Percentiles rank a stretch among this genome's conserved stretches.
phyloP scores from a whole-genome alignment of 2,113 vertebrate species.

The Podilymbus podiceps region DNA sequence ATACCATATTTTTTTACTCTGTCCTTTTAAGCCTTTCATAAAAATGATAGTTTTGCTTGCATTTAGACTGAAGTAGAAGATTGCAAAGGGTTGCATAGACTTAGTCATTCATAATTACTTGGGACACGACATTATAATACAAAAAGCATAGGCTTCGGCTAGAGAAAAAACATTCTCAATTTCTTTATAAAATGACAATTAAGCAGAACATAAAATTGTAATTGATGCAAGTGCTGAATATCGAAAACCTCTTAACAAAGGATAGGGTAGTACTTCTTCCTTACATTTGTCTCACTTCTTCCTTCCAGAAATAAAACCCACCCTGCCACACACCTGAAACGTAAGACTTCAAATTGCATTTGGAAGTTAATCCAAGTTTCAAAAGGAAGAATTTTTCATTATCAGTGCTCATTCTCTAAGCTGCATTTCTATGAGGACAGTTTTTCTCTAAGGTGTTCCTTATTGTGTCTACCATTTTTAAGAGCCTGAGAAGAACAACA shows the following conservation, averaged over 20 bases:
- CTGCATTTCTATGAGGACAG: neutral
- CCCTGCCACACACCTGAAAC: neutral
- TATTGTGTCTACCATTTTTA: neutral
- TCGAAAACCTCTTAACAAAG: neutral
- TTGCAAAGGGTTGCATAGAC: neutral
- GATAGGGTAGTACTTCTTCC: neutral
- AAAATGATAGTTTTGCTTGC: neutral
- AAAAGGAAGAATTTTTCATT: constrained; percentile 11
- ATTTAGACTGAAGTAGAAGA: neutral
- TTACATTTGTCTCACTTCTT: neutral
- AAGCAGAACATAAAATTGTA: neutral
- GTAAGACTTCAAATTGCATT: neutral
- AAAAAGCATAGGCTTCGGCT: neutral
- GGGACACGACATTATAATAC: neutral
- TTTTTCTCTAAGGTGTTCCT: neutral
- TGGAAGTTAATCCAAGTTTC: neutral
- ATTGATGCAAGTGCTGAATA: neutral
- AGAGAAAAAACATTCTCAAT: neutral
- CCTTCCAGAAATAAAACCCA: constrained; percentile 6
- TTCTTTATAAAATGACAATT: constrained; percentile 27
- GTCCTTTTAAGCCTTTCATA: neutral
- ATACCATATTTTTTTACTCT: neutral
- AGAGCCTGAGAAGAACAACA: neutral
- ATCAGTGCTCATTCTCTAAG: neutral
- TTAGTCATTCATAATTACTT: neutral